Base-by-base conservation (phyloP, 2,113 vertebrate species). In the Chunga burmeisteri region DNA sequence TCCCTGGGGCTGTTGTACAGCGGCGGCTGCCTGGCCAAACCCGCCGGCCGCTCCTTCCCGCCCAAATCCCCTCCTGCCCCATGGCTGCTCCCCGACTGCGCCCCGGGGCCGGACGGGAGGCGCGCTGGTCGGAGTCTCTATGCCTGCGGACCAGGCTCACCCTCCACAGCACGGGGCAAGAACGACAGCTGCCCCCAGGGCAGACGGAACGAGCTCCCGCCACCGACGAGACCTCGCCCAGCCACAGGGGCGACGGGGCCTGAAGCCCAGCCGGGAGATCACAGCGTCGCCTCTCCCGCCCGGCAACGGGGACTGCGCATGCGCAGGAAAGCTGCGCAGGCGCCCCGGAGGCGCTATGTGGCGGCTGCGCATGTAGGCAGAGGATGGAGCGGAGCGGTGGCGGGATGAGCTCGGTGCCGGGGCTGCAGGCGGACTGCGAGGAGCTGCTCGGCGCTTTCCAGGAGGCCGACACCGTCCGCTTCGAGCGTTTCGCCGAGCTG, bases 401-500 rank as follows among this genome's bases (percentile, higher is more conserved):
- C 5, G 20, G 6, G 5, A 97, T 98, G 98, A 73, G 15, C 29
- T 1, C n/a, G 1, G 81, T 97, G 30, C 70, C 96, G 3, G 97
- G 98, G 7, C 58, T 99, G 79, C 97, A 97, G 70, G 27, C 86
- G 1, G 99, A 99, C 79, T 99, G 97, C 11, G 99, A 99, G 95
- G 93, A 97, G 91, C 96, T 99, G 86, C 98, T 99, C 25, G 89
- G 96, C 21, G 98, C 98, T 32, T 99, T 99, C 97, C 99, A 98
- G 93, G 53, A 86, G 58, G 98, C 97, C 0, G 98, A 99, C 8
- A 99, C 98, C 2, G 98, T 99, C 71, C 99, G 99, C 29, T 99
- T 98, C 93, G 98, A 99, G 97, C 93, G 96, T 21, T 99, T 99
- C 94, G 94, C 97, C 7, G 91, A 95, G 32, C 95, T 99, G 44